Base-by-base conservation (phyloP, 2,797 vertebrate species). In the Podarcis lilfordi region DNA sequence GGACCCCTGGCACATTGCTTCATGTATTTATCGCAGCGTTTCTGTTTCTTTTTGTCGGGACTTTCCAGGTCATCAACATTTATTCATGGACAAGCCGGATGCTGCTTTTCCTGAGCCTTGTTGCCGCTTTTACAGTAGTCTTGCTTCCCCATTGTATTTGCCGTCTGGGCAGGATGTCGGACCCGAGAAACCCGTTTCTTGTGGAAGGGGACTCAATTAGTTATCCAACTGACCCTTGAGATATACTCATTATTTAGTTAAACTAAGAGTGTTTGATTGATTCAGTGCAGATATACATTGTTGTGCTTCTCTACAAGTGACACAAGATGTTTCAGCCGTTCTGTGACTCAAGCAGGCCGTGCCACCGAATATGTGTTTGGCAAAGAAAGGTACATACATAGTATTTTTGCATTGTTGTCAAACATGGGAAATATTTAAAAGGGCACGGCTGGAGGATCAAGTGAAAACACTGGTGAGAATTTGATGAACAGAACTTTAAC, bases 121-220 rank as follows among this genome's bases (percentile, higher is more conserved):
- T 55, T 90, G 80, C 93, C 80, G 93, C 93, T 93, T 89, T 91
- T 86, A 82, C 84, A 89, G 87, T 88, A 80, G 84, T 92, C 90
- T 88, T 92, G n/a, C 87, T 94, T 94, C 89, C 87, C 91, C 81
- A 94, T 93, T 95, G 93, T 95, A 80, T 91, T 94, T 93, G 88
- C 92, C 87, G 92, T 95, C 94, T 94, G 93, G 93, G 94, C 96
- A 94, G 94, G 94, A 94, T 96, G 93, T 96, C 92, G 90, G 84
- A 93, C 87, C 87, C 93, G 75, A 94, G 93, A 94, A 93, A 95
- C 90, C 68, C 66, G 45, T 32, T 95, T 85, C 91, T 91, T 84
- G 85, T 95, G 95, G 93, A 92, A 95, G 91, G 95, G 86, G 93
- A 76, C 17, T 92, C 93, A 92, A 94, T 92, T 92, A 93, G 85